These are phyloP conservation scores for Scolopax bukidnonensis DNA, from an alignment of 2,797 vertebrate genomes.

Conservation along the genomic window DNA sequence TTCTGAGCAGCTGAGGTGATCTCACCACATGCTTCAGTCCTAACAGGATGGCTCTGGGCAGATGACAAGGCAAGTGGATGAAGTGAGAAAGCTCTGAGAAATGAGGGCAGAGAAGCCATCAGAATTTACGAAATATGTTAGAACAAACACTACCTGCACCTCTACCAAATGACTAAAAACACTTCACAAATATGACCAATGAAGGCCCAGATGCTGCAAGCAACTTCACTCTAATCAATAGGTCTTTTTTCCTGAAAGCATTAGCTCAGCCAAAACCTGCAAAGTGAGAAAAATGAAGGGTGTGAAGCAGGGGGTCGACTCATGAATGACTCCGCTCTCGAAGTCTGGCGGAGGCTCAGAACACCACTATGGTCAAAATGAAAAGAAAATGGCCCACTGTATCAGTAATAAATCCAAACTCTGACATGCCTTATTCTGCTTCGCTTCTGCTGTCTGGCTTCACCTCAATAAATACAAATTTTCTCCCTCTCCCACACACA, in stretches of 20 bases:
- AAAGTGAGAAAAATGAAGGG: slow-evolving; percentile 70
- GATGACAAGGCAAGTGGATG: not conserved
- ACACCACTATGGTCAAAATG: not conserved
- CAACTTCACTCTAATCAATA: slow-evolving; percentile 51
- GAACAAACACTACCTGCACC: slow-evolving; percentile 16
- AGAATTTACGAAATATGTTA: slow-evolving; percentile 30
- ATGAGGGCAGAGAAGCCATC: not conserved
- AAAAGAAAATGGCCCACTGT: slow-evolving; percentile 36
- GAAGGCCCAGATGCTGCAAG: slow-evolving; percentile 43
- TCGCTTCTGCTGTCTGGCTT: not conserved
- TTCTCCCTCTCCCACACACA: not conserved
- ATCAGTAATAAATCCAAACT: slow-evolving; percentile 37
- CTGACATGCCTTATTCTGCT: not conserved
- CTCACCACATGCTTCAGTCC: not conserved
- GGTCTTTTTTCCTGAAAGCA: slow-evolving; percentile 42
- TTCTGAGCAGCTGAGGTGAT: not conserved
- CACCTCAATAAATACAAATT: slow-evolving; percentile 32
- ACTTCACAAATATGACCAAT: slow-evolving; percentile 6
- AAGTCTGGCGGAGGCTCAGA: slow-evolving; percentile 49
- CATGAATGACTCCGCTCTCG: not conserved
- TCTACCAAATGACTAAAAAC: not conserved
- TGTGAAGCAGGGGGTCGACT: slow-evolving; percentile 14
- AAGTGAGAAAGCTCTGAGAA: slow-evolving; percentile 14
- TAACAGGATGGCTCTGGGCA: not conserved
- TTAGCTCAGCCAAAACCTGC: slow-evolving; percentile 65